Evolutionary conservation across 2,888 invertebrate species (phyloP).

Genomic region (Caenorhabditis sp.): DNA sequence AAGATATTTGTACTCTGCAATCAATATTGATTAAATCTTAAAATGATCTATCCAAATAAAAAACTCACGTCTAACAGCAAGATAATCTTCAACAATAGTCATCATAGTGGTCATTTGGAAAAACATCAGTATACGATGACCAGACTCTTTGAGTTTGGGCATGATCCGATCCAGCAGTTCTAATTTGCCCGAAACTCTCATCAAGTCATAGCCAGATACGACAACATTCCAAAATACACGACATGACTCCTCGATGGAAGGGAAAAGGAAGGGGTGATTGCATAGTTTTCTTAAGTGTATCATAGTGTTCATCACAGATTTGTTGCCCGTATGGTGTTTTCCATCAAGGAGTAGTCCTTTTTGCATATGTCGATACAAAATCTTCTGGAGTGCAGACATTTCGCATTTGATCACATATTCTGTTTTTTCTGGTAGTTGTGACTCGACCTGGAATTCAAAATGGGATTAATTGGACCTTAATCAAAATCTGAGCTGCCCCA

Average conservation of each 20-base stretch:
- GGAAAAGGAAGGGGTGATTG: slow-evolving; percentile 99
- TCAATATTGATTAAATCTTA: neutral
- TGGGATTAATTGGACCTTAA: neutral
- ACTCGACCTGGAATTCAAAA: slow-evolving; percentile 80
- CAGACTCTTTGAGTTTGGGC: slow-evolving; percentile 88
- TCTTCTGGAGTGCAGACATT: slow-evolving; percentile 93
- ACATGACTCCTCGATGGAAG: slow-evolving; percentile 83
- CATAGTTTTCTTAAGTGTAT: slow-evolving; percentile 96
- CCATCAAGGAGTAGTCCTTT: slow-evolving; percentile 63
- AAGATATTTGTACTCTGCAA: slow-evolving; percentile 80
- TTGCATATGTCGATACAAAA: slow-evolving; percentile 91
- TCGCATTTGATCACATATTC: slow-evolving; percentile 79
- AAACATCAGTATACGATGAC: slow-evolving; percentile 92
- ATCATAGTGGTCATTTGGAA: slow-evolving; percentile 99
- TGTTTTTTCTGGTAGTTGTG: slow-evolving; percentile 91
- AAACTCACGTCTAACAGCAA: slow-evolving; percentile 80
- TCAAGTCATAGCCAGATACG: slow-evolving; percentile 83
- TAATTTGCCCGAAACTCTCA: slow-evolving; percentile 93
- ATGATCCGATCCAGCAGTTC: slow-evolving; percentile 94
- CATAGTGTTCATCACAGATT: slow-evolving; percentile 95
- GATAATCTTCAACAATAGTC: slow-evolving; percentile 98
- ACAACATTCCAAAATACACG: slow-evolving; percentile 44
- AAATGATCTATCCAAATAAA: neutral
- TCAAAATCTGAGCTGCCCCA: no score
- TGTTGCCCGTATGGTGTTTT: slow-evolving; percentile 39